These are phyloP conservation scores for Panurus biarmicus DNA, from an alignment of 2,113 vertebrate genomes.

Conservation along the genomic window DNA sequence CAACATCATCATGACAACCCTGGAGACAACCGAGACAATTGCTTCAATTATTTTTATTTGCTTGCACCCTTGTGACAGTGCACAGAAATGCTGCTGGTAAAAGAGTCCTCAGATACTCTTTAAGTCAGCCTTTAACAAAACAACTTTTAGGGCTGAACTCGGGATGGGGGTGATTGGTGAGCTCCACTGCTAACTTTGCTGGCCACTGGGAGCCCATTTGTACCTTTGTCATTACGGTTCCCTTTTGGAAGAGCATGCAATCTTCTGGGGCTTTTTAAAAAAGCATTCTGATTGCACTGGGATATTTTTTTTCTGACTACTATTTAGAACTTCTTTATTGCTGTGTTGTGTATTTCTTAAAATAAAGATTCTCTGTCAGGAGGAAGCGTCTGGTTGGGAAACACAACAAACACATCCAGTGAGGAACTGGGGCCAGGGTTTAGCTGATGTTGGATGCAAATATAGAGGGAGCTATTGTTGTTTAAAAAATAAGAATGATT, in stretches of 20 bases:
- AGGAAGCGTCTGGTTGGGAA: slow-evolving; percentile 11
- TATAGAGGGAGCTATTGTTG: not conserved
- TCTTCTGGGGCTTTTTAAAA: slow-evolving; percentile 6
- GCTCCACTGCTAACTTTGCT: not conserved
- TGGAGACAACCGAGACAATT: slow-evolving; percentile 60
- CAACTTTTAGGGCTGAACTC: not conserved
- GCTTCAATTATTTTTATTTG: slow-evolving; percentile 60
- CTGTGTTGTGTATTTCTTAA: slow-evolving; percentile 39
- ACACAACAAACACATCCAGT: not conserved
- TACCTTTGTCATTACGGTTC: not conserved
- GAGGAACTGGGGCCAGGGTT: not conserved
- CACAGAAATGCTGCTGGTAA: slow-evolving; percentile 26
- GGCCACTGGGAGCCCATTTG: not conserved
- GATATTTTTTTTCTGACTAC: not conserved
- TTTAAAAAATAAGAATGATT: slow-evolving; percentile 1
- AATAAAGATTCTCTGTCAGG: slow-evolving; percentile 24
- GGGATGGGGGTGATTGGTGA: not conserved
- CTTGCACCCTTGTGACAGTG: slow-evolving; percentile 34
- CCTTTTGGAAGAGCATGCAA: not conserved
- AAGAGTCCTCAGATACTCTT: not conserved
- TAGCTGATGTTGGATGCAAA: not conserved
- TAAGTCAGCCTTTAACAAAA: not conserved
- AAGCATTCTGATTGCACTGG: not conserved
- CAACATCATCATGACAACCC: slow-evolving; percentile 61
- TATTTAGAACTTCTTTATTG: slow-evolving; percentile 41